Evolutionary conservation across 1,140 invertebrate genomes (phyloP).

Genomic region (Apocrypta bakeri): DNA sequence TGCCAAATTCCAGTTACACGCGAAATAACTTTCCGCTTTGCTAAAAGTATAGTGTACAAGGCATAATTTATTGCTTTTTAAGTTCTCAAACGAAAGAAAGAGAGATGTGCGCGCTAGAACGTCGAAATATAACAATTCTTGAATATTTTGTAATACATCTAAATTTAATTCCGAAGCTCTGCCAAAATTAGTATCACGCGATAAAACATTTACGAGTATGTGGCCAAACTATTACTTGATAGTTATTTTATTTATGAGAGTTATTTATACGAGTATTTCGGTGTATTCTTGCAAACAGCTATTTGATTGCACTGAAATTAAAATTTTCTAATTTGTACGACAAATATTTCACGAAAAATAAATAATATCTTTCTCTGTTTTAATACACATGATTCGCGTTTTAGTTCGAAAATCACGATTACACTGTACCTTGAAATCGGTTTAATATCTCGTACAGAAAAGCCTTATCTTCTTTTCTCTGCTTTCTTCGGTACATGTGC

Average conservation of each 20-base stretch:
- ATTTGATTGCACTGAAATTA: no score
- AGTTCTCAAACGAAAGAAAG: neutral
- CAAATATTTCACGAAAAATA: no score
- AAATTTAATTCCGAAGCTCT: neutral
- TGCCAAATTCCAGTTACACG: conserved; percentile 38
- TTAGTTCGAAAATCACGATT: conserved; percentile 7
- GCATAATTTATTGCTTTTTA: neutral
- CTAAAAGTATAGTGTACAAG: conserved; percentile 48
- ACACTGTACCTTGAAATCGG: conserved; percentile 14
- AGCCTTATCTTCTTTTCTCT: neutral
- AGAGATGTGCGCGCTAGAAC: no score
- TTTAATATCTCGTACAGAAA: conserved; percentile 18
- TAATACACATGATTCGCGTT: neutral
- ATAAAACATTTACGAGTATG: neutral
- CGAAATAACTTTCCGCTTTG: conserved; percentile 22
- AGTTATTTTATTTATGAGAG: neutral
- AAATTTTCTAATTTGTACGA: no score
- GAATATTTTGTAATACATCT: neutral
- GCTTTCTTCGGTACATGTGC: neutral
- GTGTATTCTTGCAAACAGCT: no score
- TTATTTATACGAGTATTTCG: no score
- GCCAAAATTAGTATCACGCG: neutral
- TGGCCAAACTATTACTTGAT: neutral
- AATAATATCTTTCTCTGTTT: no score
- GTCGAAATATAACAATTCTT: neutral